Percentiles rank a stretch among this genome's conserved stretches.
Conservation (phyloP, 2,888 invertebrate species). For the Imbricaverruca yamaguchii region DNA sequence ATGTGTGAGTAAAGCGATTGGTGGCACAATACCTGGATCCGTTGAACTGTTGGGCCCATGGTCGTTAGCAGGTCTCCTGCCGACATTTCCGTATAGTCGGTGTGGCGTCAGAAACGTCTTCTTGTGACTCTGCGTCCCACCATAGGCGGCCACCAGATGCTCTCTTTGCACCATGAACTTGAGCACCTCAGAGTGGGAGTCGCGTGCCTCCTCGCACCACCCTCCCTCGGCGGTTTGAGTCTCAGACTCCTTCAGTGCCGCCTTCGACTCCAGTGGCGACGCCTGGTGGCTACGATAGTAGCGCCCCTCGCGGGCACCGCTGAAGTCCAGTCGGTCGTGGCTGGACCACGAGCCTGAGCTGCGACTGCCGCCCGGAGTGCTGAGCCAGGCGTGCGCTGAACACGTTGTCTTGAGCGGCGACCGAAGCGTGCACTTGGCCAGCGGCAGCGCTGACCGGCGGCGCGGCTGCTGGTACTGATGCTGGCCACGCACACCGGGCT, state of each 20-base stretch:
- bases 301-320: slow-evolving; percentile 4
- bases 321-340: slow-evolving; percentile 11
- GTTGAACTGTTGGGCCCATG: neutral
- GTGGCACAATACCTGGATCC: neutral
- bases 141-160: neutral
- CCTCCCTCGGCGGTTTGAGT: neutral
- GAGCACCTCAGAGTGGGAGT: neutral
- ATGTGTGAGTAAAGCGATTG: too few species aligned
- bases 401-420: neutral
- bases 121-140: neutral
- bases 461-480: neutral
- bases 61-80: neutral
- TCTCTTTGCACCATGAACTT: neutral
- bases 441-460: neutral
- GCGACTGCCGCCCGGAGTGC: neutral
- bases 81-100: neutral
- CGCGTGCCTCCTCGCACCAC: neutral
- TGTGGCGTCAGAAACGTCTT: neutral
- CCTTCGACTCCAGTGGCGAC: neutral
- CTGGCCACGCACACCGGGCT: neutral
- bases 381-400: slow-evolving; percentile 8
- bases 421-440: slow-evolving; percentile 4
- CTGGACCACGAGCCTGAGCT: slow-evolving; percentile 15
- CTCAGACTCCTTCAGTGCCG: neutral
- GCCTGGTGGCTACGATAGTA: neutral